These are phyloP conservation scores for Rhodeus uyekii DNA, from an alignment of 2,797 vertebrate species.

Conservation along the genomic window DNA sequence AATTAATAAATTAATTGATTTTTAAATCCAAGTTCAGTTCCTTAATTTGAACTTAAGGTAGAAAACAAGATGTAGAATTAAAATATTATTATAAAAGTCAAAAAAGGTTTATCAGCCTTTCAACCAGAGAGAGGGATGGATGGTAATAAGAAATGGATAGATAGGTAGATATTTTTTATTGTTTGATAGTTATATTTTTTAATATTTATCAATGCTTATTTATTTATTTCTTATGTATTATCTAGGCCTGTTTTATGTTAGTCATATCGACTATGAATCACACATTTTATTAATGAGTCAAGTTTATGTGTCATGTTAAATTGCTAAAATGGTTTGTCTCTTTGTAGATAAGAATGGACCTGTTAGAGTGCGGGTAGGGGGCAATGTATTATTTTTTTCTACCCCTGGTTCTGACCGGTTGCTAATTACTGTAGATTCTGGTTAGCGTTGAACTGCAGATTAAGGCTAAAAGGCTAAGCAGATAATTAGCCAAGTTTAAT, in stretches of 20 bases:
- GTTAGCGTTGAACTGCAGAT: conserved; percentile 29
- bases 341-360: background rate
- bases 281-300: background rate
- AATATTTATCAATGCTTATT: too few relatives aligned
- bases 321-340: background rate
- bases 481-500: conserved; percentile 45
- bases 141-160: too few relatives aligned
- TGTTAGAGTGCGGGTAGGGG: background rate
- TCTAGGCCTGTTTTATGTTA: background rate
- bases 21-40: background rate
- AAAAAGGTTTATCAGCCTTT: too few relatives aligned
- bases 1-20: too few relatives aligned
- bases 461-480: conserved; percentile 40
- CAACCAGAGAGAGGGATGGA: background rate
- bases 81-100: background rate
- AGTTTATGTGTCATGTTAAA: background rate
- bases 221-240: background rate
- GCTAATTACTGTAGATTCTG: conserved; percentile 36
- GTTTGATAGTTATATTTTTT: too few relatives aligned
- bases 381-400: background rate
- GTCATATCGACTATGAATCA: background rate
- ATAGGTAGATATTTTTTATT: too few relatives aligned
- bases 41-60: background rate
- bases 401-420: background rate
- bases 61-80: background rate